Conservation (phyloP, 2,113 vertebrate species). For the Nannospalax galili region DNA sequence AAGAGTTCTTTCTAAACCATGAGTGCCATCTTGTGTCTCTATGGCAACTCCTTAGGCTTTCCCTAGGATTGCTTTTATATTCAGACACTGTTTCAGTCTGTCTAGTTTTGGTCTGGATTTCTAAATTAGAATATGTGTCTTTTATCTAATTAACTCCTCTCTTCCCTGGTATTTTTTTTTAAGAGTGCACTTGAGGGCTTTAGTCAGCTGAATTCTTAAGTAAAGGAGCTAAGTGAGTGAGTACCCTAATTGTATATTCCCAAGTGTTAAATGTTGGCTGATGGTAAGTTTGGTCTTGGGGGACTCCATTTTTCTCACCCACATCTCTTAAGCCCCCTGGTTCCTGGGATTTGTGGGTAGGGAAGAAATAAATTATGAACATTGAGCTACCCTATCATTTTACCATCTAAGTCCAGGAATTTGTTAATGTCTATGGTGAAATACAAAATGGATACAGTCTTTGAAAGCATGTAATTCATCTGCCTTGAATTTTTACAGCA, state of each 20-base stretch:
- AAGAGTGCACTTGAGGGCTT: conserved; percentile 54
- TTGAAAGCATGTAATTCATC: conserved; percentile 36
- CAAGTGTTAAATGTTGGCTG: conserved; percentile 8
- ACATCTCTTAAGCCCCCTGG: conserved; percentile 25
- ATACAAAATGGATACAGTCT: conserved; percentile 19
- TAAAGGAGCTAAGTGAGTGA: conserved; percentile 49
- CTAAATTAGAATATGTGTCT: conserved; percentile 56
- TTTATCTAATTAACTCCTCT: conserved; percentile 43
- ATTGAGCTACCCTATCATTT: conserved; percentile 57
- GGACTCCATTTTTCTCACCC: conserved; percentile 58
- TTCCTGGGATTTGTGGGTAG: conserved; percentile 43
- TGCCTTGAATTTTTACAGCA: conserved; percentile 12
- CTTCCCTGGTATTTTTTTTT: neutral
- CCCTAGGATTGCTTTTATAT: conserved; percentile 43
- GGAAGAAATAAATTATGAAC: conserved; percentile 49
- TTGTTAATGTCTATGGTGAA: conserved; percentile 47
- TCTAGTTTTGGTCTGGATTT: conserved; percentile 57
- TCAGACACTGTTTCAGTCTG: conserved; percentile 46
- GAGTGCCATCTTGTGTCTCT: neutral
- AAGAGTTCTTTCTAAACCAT: neutral
- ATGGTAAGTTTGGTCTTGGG: conserved; percentile 25
- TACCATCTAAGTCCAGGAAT: conserved; percentile 46
- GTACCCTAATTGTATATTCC: conserved; percentile 39
- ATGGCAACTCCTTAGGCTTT: neutral
- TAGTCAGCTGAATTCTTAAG: conserved; percentile 61